Conservation (phyloP, 1,140 invertebrate species). For the Megathymus violae region DNA sequence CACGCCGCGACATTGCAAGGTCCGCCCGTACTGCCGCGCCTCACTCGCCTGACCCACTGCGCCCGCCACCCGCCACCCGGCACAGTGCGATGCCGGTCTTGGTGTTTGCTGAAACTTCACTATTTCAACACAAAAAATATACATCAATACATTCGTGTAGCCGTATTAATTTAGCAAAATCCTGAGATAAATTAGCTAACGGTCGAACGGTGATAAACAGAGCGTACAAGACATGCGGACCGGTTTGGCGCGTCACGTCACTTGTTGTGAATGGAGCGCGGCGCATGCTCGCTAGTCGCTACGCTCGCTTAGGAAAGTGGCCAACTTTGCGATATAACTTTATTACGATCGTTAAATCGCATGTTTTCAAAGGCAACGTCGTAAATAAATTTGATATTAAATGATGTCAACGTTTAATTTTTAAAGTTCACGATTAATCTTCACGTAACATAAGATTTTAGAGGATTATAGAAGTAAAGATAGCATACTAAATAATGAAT, state of each 20-base stretch:
- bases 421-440: background rate
- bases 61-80: conserved; percentile 51
- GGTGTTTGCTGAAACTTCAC: background rate
- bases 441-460: background rate
- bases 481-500: too few relatives aligned
- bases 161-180: conserved; percentile 18
- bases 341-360: conserved; percentile 33
- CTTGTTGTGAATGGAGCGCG: conserved; percentile 65
- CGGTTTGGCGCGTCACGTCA: conserved; percentile 55
- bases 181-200: conserved; percentile 27
- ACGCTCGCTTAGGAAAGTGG: conserved; percentile 47
- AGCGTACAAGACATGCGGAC: conserved; percentile 44
- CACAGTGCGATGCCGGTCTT: conserved; percentile 35
- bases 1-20: conserved; percentile 84
- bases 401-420: too few relatives aligned
- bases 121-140: conserved; percentile 3
- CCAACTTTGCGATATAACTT: conserved; percentile 42
- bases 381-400: conserved; percentile 9
- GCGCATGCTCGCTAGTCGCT: conserved; percentile 62
- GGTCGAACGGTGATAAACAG: conserved; percentile 33
- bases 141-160: conserved; percentile 2
- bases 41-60: conserved; percentile 76
- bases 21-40: conserved; percentile 78
- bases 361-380: conserved; percentile 14
- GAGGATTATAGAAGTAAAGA: too few relatives aligned